These are phyloP conservation scores for Propithecus perrieri DNA, from an alignment of 2,797 vertebrate genomes.

Conservation along the genomic window DNA sequence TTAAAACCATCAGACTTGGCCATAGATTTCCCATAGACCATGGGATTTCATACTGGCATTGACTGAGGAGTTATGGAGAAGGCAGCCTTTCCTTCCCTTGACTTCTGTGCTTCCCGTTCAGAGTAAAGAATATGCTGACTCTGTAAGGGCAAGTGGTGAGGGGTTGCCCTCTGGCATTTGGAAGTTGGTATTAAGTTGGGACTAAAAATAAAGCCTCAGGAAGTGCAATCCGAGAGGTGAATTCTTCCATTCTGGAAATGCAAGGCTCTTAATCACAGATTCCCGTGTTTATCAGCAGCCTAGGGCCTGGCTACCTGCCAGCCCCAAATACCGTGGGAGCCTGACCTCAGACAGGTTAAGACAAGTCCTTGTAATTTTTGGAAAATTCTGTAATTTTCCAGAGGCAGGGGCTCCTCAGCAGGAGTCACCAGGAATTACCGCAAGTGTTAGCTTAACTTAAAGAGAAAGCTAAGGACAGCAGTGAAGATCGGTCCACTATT, in stretches of 20 bases:
- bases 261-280: slow-evolving; percentile 12
- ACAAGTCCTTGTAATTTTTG: neutral
- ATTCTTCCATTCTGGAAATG: slow-evolving; percentile 59
- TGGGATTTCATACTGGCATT: neutral
- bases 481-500: neutral
- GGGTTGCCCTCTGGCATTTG: neutral
- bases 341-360: neutral
- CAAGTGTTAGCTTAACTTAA: neutral
- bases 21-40: neutral
- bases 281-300: slow-evolving; percentile 63
- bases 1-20: neutral
- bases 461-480: neutral
- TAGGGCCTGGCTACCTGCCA: slow-evolving; percentile 46
- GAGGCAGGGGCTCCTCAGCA: neutral
- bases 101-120: neutral
- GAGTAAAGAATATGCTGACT: neutral
- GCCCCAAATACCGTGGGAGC: slow-evolving; percentile 75
- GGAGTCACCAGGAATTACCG: neutral
- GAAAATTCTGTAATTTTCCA: neutral
- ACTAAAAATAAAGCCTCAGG: slow-evolving; percentile 72
- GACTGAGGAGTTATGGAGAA: neutral
- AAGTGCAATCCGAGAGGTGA: neutral
- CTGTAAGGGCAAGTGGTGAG: neutral
- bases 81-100: neutral
- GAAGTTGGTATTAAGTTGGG: slow-evolving; percentile 46